Conservation (phyloP, 2,888 invertebrate genomes). For the Tortricodes alternella region DNA sequence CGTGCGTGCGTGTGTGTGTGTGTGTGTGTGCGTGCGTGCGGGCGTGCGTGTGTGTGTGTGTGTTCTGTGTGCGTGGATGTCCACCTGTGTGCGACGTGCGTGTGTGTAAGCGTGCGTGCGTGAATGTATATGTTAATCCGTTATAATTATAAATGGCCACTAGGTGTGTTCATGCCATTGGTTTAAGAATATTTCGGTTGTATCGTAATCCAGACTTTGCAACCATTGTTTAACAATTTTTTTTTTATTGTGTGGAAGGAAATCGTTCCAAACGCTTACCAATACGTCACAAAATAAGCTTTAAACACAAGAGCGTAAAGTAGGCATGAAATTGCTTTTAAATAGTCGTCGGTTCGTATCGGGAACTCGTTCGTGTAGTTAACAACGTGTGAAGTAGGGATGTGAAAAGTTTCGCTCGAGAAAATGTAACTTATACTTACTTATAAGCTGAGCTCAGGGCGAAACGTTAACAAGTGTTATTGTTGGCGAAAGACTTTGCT, state of each 20-base stretch:
- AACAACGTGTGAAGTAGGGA: constrained; percentile 8
- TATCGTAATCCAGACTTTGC: too few species aligned
- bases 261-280: constrained; percentile 14
- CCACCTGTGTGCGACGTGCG: too few species aligned
- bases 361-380: constrained; percentile 2
- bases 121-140: too few species aligned
- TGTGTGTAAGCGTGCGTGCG: too few species aligned
- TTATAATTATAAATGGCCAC: too few species aligned
- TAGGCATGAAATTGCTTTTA: constrained; percentile 39
- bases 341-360: constrained; percentile 22
- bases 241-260: neutral
- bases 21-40: too few species aligned
- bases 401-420: neutral
- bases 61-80: too few species aligned
- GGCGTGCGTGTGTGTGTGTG: too few species aligned
- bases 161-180: too few species aligned
- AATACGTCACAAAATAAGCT: constrained; percentile 40
- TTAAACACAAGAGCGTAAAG: constrained; percentile 27
- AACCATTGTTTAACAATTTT: neutral
- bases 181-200: too few species aligned
- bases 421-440: neutral
- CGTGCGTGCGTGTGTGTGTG: too few species aligned
- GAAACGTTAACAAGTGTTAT: neutral
- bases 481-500: too few species aligned
- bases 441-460: neutral